Evolutionary conservation across 2,113 vertebrate genomes (phyloP).

Genomic region (Orthochromis indermauri): DNA sequence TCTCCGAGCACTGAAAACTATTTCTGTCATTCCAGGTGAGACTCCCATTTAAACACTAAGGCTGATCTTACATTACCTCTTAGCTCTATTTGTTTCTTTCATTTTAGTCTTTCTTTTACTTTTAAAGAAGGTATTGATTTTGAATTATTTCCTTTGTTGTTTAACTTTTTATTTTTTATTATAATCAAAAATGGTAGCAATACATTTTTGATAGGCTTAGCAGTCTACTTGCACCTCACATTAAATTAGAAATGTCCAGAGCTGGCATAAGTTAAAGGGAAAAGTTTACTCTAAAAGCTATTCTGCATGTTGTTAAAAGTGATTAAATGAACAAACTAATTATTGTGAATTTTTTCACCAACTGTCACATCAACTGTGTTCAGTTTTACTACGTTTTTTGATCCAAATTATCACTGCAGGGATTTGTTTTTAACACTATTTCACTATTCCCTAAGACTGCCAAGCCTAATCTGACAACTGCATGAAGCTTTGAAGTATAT

Average conservation of each 20-base stretch:
- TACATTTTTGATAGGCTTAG: constrained; percentile 84
- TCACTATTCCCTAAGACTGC: constrained; percentile 77
- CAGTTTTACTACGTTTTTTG: not conserved
- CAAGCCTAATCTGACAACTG: constrained; percentile 75
- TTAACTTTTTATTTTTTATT: constrained; percentile 13
- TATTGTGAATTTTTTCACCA: not conserved
- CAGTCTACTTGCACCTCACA: constrained; percentile 68
- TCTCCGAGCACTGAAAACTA: constrained; percentile 99
- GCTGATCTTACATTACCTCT: constrained; percentile 66
- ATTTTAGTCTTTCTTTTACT: not conserved
- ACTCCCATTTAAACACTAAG: constrained; percentile 79
- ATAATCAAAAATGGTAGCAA: constrained; percentile 70
- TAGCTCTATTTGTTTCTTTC: constrained; percentile 16
- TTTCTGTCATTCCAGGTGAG: constrained; percentile 99
- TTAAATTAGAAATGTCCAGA: not conserved
- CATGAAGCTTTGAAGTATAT: constrained; percentile 75
- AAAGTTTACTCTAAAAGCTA: not conserved
- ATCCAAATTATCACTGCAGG: not conserved
- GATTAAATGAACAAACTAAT: not conserved
- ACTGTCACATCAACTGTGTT: not conserved
- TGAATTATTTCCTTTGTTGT: constrained; percentile 27
- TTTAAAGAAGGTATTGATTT: constrained; percentile 31
- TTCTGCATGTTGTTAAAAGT: not conserved
- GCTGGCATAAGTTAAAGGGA: not conserved
- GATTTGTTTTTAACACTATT: not conserved